A percentile compares a stretch with the other conserved stretches of the same genome.
These are phyloP conservation scores for Corythoichthys intestinalis DNA, from an alignment of 2,113 vertebrate species.

Conservation along the genomic window DNA sequence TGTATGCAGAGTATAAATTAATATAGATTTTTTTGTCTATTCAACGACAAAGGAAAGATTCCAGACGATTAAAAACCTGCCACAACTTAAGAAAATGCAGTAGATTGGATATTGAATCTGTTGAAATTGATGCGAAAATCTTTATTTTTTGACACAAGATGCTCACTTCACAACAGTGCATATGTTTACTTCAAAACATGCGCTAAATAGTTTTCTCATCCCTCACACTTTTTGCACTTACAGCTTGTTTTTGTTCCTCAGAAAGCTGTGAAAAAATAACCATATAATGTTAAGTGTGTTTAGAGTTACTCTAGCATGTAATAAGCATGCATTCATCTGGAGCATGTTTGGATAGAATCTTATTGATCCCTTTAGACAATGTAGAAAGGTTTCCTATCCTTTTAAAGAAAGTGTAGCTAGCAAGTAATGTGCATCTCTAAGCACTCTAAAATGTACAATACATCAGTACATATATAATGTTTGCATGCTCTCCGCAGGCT, in stretches of 20 bases:
- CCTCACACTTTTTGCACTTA: slow-evolving; percentile 68
- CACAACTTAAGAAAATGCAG: not conserved
- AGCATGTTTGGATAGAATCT: slow-evolving; percentile 51
- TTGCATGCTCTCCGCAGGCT: no score
- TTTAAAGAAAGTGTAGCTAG: no score
- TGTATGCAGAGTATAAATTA: not conserved
- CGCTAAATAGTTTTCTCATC: slow-evolving; percentile 9
- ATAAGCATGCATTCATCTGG: slow-evolving; percentile 30
- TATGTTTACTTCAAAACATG: slow-evolving; percentile 17
- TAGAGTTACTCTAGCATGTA: slow-evolving; percentile 13
- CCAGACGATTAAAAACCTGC: not conserved
- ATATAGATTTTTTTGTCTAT: not conserved
- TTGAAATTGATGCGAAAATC: not conserved
- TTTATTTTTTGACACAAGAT: not conserved
- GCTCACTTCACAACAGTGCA: slow-evolving; percentile 10
- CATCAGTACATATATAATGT: no score
- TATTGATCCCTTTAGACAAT: slow-evolving; percentile 50
- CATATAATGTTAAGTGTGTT: not conserved
- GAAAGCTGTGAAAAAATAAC: slow-evolving; percentile 80
- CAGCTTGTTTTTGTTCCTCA: slow-evolving; percentile 86
- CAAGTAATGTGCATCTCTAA: no score
- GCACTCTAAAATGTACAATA: no score
- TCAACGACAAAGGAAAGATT: not conserved
- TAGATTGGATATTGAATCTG: not conserved
- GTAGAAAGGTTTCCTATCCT: slow-evolving; percentile 18